Evolutionary conservation across 2,113 vertebrate species (phyloP).

Genomic region (Pogonocichla stellata): DNA sequence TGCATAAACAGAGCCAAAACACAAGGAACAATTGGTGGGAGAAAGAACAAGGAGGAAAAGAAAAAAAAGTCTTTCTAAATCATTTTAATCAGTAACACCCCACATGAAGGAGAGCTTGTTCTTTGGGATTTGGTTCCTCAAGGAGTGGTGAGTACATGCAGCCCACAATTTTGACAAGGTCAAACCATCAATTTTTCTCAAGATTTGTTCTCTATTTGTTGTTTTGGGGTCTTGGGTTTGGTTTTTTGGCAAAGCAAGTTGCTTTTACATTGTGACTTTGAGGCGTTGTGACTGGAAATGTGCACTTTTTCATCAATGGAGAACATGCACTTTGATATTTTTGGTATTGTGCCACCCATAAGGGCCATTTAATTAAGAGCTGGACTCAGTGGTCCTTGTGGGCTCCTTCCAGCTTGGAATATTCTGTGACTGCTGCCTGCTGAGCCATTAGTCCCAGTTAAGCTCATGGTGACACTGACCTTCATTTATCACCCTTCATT

Average conservation of each 20-base stretch:
- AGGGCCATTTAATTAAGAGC: not conserved
- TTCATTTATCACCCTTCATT: not conserved
- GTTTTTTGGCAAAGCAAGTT: not conserved
- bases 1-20: slow-evolving; percentile 63
- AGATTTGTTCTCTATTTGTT: not conserved
- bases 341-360: not conserved
- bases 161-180: not conserved
- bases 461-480: not conserved
- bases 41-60: not conserved
- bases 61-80: slow-evolving; percentile 3
- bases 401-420: not conserved
- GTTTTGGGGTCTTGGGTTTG: not conserved
- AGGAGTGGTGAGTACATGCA: not conserved
- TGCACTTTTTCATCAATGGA: not conserved
- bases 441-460: not conserved
- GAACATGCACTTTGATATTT: not conserved
- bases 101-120: not conserved
- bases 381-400: not conserved
- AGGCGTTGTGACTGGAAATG: not conserved
- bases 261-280: not conserved
- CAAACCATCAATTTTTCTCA: not conserved
- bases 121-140: not conserved
- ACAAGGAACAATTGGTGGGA: slow-evolving; percentile 51
- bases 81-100: slow-evolving; percentile 27
- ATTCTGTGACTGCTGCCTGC: not conserved